A percentile compares a stretch with the other conserved stretches of the same genome.
Evolutionary conservation across 2,888 invertebrate genomes (phyloP).

Genomic region (Copidosoma aretas): DNA sequence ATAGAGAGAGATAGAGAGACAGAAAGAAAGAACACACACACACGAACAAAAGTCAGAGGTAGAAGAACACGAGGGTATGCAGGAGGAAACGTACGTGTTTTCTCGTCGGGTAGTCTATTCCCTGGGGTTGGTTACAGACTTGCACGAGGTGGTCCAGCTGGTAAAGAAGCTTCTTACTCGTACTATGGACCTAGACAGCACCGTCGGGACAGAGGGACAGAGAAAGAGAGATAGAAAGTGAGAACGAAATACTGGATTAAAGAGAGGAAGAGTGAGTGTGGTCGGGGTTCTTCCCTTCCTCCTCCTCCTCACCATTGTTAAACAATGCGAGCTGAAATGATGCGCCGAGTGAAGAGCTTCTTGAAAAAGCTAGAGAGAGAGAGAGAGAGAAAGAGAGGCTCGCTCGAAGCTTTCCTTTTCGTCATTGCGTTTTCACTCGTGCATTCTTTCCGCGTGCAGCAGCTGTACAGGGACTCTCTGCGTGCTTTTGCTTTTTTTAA

Average conservation of each 20-base stretch:
- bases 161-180: slow-evolving; percentile 93
- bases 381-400: too few species aligned
- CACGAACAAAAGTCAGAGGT: slow-evolving; percentile 21
- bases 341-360: not conserved
- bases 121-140: slow-evolving; percentile 87
- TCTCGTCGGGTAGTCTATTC: slow-evolving; percentile 73
- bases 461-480: not conserved
- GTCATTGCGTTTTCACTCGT: not conserved
- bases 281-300: too few species aligned
- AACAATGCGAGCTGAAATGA: not conserved
- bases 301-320: not conserved
- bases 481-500: not conserved
- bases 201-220: slow-evolving; percentile 15
- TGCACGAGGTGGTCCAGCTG: slow-evolving; percentile 95
- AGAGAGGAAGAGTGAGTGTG: slow-evolving; percentile 11
- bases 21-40: slow-evolving; percentile 11
- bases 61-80: slow-evolving; percentile 34
- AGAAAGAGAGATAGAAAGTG: not conserved
- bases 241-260: slow-evolving; percentile 18
- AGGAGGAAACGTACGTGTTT: slow-evolving; percentile 73
- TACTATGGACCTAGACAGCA: slow-evolving; percentile 81
- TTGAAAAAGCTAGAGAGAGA: too few species aligned
- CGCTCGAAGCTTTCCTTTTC: too few species aligned
- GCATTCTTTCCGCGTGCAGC: not conserved
- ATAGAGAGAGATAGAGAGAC: slow-evolving; percentile 7